Conservation (phyloP, 2,888 invertebrate species). For the Drosophila hamatofila region DNA sequence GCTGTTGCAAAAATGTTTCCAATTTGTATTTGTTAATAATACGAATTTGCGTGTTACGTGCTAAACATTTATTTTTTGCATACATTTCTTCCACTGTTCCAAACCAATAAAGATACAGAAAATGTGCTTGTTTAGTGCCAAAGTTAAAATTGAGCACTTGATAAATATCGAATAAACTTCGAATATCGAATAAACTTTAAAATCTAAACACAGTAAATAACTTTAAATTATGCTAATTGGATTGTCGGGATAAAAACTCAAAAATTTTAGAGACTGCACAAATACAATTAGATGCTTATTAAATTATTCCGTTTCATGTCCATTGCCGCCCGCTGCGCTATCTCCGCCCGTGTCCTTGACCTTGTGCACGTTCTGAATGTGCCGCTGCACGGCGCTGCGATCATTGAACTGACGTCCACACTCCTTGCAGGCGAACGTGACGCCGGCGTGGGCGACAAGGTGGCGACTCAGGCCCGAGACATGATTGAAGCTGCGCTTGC, state of each 20-base stretch:
- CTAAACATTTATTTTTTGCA: conserved; percentile 37
- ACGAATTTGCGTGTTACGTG: conserved; percentile 27
- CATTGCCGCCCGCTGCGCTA: conserved; percentile 36
- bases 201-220: conserved; percentile 12
- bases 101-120: conserved; percentile 32
- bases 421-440: conserved; percentile 88
- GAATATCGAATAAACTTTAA: background rate
- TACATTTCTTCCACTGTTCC: conserved; percentile 45
- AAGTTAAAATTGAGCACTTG: conserved; percentile 51
- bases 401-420: conserved; percentile 90
- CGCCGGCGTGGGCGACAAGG: conserved; percentile 88
- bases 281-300: conserved; percentile 12
- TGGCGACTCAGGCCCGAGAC: conserved; percentile 90
- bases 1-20: conserved; percentile 58
- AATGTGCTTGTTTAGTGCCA: conserved; percentile 56
- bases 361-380: conserved; percentile 85
- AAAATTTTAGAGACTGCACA: background rate
- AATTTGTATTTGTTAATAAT: conserved; percentile 37
- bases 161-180: conserved; percentile 59
- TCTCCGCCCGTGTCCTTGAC: conserved; percentile 31
- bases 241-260: background rate
- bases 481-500: conserved; percentile 87
- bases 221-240: conserved; percentile 10
- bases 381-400: conserved; percentile 90
- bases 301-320: conserved; percentile 31